Base-by-base conservation (phyloP, 2,797 vertebrate genomes). In the Heterohyrax brucei region DNA sequence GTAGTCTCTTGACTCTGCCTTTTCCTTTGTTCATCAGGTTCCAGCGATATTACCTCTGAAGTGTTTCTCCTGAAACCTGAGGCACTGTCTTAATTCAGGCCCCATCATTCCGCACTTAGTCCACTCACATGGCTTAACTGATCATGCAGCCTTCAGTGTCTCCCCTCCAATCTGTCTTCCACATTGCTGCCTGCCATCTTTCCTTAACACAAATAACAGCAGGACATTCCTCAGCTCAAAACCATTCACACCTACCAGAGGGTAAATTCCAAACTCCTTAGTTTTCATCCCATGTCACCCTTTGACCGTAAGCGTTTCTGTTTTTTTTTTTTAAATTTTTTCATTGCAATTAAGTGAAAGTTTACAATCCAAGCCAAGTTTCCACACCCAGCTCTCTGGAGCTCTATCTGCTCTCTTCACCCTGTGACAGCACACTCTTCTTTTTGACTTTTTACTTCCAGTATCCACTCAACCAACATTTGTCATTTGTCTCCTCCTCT, bases 231-330 rank as follows among this genome's bases (percentile, higher is more conserved):
- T 53, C 48, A 44, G 33, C 61, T 62, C 75, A 86, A 75, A 88
- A 83, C 10, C 61, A 80, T 30, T 70, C 22, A 75, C 10, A 59
- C 5, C 21, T 61, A 62, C 30, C 82, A 61, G 30, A 77, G 24
- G 30, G 8, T 70, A 85, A 87, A 88, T 89, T 87, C 68, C 89
- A 97, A 93, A 79, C 21, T 33, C 33, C 22, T 28, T 50, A 30
- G 13, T 33, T 14, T 66, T 78, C 12, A 73, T 75, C 44, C 80
- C n/a, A 18, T 30, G 53, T 53, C n/a, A 78, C 56, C 39, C 26
- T 70, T 80, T 91, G 50, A 44, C 30, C 89, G 61, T 78, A 78
- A 2, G 39, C 39, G 39, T 39, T 39, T 39, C 3, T 39, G 2
- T 39, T 39, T 39, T 39, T 39, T 39, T 39, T 39, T 39, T 39